Base-by-base conservation (phyloP, 2,888 invertebrate genomes). In the Chalcis sispes region DNA sequence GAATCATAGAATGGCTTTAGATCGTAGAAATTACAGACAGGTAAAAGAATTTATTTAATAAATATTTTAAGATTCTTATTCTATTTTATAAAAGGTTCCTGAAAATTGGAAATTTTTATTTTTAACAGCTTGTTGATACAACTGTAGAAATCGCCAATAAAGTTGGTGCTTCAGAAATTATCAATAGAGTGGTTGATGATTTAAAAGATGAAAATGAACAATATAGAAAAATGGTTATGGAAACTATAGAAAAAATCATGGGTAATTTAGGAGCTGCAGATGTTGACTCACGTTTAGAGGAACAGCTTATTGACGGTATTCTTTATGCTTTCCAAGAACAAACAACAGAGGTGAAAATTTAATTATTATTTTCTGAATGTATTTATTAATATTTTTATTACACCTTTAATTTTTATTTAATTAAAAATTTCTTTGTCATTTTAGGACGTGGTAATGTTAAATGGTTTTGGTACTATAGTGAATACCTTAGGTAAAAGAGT, bases 161-260 rank as follows among this genome's bases (percentile, higher is more conserved):
- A 91, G 98, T 99, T 69, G 99, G 99, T n/a, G 97, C 98, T 3
- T 98, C 98, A 0, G 99, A 99, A 91, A 99, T 99, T 79, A 97
- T 99, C 77, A 98, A 97, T 89, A 92, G 99, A 79, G 97, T 99
- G 58, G 99, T 99, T 0, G 99, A 99, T 85, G 99, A 99, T 90
- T 90, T 99, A 73, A 99, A 99, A 90, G 99, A 99, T 88, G 99
- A 99, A 89, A 98, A 99, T 88, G 99, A 99, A 89, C 98, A 98
- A 87, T 99, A 99, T 89, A 92, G 99, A 77, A 99, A 99, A 91
- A 99, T 99, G 99, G 99, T 99, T 1, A 99, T 99, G 98, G 99
- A 99, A 89, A 99, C 98, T 0, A 99, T 99, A 75, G 99, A 99
- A 88, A 99, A 99, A 90, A 98, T 98, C 74, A 96, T 99, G 93